Percentiles rank a stretch among this genome's conserved stretches.
These are phyloP conservation scores for Sebastes itinus DNA, from an alignment of 2,797 vertebrate genomes.

Conservation along the genomic window DNA sequence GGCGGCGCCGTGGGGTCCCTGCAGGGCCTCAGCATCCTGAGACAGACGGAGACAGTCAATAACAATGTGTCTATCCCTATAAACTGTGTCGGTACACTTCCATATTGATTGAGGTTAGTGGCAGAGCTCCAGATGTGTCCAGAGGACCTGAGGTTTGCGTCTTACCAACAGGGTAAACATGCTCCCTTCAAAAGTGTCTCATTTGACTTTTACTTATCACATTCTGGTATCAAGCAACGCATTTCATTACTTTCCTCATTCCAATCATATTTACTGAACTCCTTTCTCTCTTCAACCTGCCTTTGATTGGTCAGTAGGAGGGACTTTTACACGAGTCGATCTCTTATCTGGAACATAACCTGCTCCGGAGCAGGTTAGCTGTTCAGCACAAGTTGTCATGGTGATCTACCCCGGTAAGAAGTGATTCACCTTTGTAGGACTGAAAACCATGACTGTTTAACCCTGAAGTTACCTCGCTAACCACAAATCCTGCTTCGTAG, in stretches of 20 bases:
- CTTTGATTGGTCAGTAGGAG: too few species aligned
- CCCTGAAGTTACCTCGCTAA: too few species aligned
- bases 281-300: neutral
- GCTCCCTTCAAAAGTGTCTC: neutral
- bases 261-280: neutral
- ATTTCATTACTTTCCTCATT: neutral
- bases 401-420: too few species aligned
- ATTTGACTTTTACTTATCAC: neutral
- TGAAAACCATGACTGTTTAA: too few species aligned
- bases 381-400: too few species aligned
- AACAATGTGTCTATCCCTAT: neutral
- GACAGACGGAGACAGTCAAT: neutral
- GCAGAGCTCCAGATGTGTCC: neutral
- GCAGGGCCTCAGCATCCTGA: slow-evolving; percentile 89
- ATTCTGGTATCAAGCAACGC: neutral
- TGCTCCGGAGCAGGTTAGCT: too few species aligned
- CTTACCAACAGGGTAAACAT: neutral
- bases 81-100: neutral
- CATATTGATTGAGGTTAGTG: neutral
- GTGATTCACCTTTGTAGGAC: too few species aligned
- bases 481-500: too few species aligned
- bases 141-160: neutral
- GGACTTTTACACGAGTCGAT: accelerated
- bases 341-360: too few species aligned
- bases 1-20: slow-evolving; percentile 83